phyloP scores from a whole-genome alignment of 2,888 invertebrate species.

The Automeris io region DNA sequence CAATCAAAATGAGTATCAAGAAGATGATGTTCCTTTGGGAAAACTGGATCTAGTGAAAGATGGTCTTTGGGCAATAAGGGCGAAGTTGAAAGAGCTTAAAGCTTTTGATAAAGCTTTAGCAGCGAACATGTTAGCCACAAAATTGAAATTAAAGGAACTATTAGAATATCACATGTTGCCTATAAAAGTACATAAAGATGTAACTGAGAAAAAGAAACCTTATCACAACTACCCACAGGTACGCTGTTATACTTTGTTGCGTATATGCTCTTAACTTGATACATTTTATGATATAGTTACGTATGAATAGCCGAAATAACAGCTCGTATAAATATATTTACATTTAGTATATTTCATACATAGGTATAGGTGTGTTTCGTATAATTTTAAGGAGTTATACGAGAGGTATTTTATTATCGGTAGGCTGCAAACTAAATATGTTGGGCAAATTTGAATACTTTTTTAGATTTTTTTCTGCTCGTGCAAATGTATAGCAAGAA shows the following conservation, averaged over 20 bases:
- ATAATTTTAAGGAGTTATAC: no score
- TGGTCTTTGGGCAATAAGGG: constrained; percentile 58
- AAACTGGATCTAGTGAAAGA: constrained; percentile 62
- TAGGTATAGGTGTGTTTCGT: no score
- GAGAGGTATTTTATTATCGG: no score
- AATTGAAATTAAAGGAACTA: constrained; percentile 56
- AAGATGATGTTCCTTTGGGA: constrained; percentile 37
- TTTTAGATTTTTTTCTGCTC: no score
- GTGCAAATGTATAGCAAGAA: no score
- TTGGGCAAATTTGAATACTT: no score
- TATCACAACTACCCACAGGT: constrained; percentile 35
- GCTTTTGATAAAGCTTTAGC: constrained; percentile 59
- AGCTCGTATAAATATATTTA: no score
- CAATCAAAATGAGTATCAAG: constrained; percentile 43
- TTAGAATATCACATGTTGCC: constrained; percentile 32
- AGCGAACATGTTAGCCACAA: constrained; percentile 54
- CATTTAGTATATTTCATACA: no score
- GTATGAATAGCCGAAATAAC: no score
- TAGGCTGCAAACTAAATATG: no score
- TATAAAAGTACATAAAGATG: constrained; percentile 42
- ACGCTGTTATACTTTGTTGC: background rate
- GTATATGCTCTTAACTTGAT: no score
- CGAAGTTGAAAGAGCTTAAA: constrained; percentile 57
- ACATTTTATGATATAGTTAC: no score
- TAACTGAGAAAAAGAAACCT: constrained; percentile 42